Conservation (phyloP, 1,140 invertebrate species). For the Anastrepha ludens region DNA sequence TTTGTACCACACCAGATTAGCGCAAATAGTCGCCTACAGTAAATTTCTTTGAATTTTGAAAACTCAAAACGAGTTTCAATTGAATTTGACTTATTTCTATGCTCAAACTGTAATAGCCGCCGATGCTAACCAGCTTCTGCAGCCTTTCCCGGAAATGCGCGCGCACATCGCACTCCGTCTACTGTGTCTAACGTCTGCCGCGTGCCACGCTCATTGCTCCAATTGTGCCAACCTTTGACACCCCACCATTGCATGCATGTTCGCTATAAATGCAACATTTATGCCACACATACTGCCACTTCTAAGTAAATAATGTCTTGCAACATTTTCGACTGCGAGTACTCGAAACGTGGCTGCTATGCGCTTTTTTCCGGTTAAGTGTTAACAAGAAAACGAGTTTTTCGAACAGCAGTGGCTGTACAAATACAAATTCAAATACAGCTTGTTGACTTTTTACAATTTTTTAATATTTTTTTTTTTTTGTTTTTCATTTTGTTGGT, state of each 20-base stretch:
- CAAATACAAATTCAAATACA: conserved; percentile 11
- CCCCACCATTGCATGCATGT: conserved; percentile 42
- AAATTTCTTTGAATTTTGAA: not conserved
- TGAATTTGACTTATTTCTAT: not conserved
- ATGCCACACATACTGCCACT: not conserved
- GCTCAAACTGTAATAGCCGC: not conserved
- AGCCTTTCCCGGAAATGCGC: conserved; percentile 45
- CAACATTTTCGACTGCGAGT: not conserved
- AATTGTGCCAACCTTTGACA: conserved; percentile 52
- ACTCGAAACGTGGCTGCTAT: not conserved
- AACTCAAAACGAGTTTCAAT: not conserved
- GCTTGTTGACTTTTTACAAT: conserved; percentile 17
- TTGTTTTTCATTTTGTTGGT: not conserved
- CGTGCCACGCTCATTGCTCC: conserved; percentile 38
- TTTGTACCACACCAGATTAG: not conserved
- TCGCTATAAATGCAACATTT: not conserved
- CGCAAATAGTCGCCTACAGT: not conserved
- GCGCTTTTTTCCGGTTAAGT: not conserved
- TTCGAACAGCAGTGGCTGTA: conserved; percentile 14
- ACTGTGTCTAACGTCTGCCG: not conserved
- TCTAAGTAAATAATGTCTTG: conserved; percentile 36
- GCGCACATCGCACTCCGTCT: not conserved
- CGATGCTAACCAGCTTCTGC: not conserved
- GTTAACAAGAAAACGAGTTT: conserved; percentile 44
- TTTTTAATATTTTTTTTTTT: not conserved